Percentiles rank a stretch among this genome's conserved stretches.
phyloP scores from a whole-genome alignment of 2,113 vertebrate species.

The Tamias sibiricus region DNA sequence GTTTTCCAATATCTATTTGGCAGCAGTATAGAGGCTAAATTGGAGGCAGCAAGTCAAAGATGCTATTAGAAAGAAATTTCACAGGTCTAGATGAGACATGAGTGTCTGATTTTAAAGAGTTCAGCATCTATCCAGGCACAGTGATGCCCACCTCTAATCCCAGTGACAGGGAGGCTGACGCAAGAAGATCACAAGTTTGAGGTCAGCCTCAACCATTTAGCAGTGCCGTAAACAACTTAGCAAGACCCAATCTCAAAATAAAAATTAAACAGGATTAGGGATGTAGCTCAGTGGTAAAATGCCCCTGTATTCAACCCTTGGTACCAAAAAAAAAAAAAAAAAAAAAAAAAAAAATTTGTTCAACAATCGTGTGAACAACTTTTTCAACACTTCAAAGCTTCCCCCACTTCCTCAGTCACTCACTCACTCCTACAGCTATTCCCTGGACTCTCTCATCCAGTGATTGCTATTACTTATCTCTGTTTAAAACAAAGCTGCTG shows the following conservation, averaged over 20 bases:
- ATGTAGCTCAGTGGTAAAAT: no score
- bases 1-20: background rate
- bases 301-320: no score
- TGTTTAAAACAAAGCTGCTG: background rate
- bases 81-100: background rate
- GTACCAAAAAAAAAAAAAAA: no score
- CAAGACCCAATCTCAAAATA: no score
- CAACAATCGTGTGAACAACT: background rate
- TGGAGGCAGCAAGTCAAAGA: background rate
- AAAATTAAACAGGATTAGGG: no score
- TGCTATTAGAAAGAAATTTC: background rate
- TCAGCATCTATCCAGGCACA: background rate
- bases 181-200: no score
- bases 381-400: background rate
- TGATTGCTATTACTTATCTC: background rate
- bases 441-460: background rate
- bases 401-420: background rate
- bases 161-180: no score
- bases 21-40: background rate
- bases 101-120: background rate
- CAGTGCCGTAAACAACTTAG: no score
- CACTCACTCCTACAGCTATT: background rate
- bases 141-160: no score
- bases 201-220: no score
- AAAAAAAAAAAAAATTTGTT: background rate